phyloP scores from a whole-genome alignment of 2,888 invertebrate genomes.

The Tetanocera ferruginea region DNA sequence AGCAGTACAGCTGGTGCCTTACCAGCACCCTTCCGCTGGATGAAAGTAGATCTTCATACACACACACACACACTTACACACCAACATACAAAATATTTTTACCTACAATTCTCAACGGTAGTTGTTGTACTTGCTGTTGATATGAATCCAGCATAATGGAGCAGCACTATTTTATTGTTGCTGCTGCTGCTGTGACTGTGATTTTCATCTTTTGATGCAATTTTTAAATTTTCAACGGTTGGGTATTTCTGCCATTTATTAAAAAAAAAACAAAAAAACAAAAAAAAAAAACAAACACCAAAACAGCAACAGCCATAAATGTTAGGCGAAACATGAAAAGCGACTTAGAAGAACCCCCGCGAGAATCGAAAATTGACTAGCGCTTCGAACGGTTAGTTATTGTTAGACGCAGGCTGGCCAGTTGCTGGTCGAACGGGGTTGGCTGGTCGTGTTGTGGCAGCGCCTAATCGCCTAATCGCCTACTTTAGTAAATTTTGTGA shows the following conservation, averaged over 20 bases:
- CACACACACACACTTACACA: not conserved
- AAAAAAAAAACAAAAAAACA: not conserved
- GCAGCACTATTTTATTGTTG: conserved; percentile 10
- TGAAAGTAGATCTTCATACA: too few relatives aligned
- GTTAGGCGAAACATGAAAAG: conserved; percentile 19
- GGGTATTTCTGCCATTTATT: not conserved
- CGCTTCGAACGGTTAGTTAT: not conserved
- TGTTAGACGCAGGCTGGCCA: not conserved
- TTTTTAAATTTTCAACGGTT: conserved; percentile 36
- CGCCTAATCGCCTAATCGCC: conserved; percentile 33
- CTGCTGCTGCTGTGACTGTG: conserved; percentile 9
- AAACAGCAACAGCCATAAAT: conserved; percentile 1
- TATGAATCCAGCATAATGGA: not conserved
- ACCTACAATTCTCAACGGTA: conserved; percentile 11
- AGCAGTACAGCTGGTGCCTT: not conserved
- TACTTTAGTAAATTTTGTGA: conserved; percentile 30
- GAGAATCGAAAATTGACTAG: conserved; percentile 16
- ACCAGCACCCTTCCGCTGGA: not conserved
- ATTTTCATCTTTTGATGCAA: conserved; percentile 29
- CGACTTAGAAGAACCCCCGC: conserved; percentile 22
- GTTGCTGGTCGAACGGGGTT: not conserved
- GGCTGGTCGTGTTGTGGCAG: conserved; percentile 3
- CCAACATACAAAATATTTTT: not conserved
- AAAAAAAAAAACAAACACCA: not conserved
- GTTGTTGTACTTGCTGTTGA: conserved; percentile 19